Percentiles rank a stretch among this genome's conserved stretches.
These are phyloP conservation scores for Macroramphosus scolopax DNA, from an alignment of 2,797 vertebrate species.

Conservation along the genomic window DNA sequence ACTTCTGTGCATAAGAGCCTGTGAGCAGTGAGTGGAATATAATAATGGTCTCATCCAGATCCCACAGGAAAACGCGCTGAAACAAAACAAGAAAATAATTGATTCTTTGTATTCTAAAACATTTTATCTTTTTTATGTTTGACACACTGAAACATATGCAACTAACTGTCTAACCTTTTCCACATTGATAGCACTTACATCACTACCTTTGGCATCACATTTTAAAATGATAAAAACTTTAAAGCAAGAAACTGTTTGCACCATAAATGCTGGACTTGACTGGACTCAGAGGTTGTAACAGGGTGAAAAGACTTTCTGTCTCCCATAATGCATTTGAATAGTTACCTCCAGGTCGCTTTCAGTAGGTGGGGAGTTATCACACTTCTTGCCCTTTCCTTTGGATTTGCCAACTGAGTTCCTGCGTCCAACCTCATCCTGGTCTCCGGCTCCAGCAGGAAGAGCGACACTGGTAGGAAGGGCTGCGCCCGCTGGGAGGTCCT, in stretches of 20 bases:
- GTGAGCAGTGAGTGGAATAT: conserved; percentile 99
- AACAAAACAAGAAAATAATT: conserved; percentile 33
- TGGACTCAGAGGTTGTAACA: not conserved
- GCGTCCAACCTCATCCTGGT: conserved; percentile 86
- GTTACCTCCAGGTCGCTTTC: conserved; percentile 91
- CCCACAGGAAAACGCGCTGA: conserved; percentile 95
- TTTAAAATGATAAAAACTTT: too few relatives aligned
- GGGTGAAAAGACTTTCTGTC: not conserved
- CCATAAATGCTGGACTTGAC: not conserved
- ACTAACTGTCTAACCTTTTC: too few relatives aligned
- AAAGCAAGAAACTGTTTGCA: too few relatives aligned
- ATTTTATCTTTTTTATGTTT: too few relatives aligned
- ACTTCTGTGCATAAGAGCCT: conserved; percentile 95
- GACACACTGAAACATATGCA: too few relatives aligned
- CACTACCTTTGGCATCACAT: too few relatives aligned
- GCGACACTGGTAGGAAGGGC: conserved; percentile 62
- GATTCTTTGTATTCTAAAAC: not conserved
- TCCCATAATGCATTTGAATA: not conserved
- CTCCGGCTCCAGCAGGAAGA: conserved; percentile 79
- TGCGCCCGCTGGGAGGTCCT: conserved; percentile 73
- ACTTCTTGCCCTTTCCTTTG: conserved; percentile 91
- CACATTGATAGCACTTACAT: too few relatives aligned
- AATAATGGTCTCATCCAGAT: conserved; percentile 98
- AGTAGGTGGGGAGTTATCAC: conserved; percentile 80
- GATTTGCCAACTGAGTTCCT: conserved; percentile 89